Base-by-base conservation (phyloP, 1,140 invertebrate species). In the Macrocentrus cingulum region DNA sequence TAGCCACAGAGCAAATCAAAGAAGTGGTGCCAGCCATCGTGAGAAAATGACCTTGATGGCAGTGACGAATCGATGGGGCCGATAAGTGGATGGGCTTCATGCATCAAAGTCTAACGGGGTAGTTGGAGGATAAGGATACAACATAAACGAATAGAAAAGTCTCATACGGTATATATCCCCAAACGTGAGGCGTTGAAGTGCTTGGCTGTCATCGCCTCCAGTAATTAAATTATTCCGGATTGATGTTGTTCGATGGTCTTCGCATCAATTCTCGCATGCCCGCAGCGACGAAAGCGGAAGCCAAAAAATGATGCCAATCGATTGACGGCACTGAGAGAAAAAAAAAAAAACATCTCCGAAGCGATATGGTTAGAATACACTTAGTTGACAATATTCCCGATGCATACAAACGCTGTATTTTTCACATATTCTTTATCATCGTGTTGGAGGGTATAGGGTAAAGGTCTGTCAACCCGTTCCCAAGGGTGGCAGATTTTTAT, bases 261-360 rank as follows among this genome's bases (percentile, higher is more conserved):
- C 60, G n/a, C n/a, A 57, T 61, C 55, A 61, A 61, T 61, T 55
- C 60, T 61, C 55, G 57, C 57, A n/a, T n/a, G n/a, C n/a, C n/a
- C n/a, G 54, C 53, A 22, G 22, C 36, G 54, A 57, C 60, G 54
- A 53, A 57, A 25, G 53, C 34, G 44, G 60, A 61, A 61, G 60
- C 60, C 55, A 46, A 39, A 52, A 52, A 44, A 61, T 57, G 49
- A 54, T 39, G 54, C 41, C 51, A 49, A 46, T 57, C 37, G 53
- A 42, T 52, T 42, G 15, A n/a, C 7, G 23, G 15, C 15, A 22
- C 41, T n/a, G n/a, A n/a, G n/a, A n/a, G n/a, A n/a, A n/a, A n/a
- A n/a, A n/a, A n/a, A n/a, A n/a, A n/a, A n/a, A n/a, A n/a, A n/a
- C n/a, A n/a, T n/a, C n/a, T n/a, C n/a, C n/a, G n/a, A n/a, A n/a